Percentiles rank a stretch among this genome's conserved stretches.
These are phyloP conservation scores for Minunthozetes semirufus DNA, from an alignment of 2,888 invertebrate genomes.

Conservation along the genomic window DNA sequence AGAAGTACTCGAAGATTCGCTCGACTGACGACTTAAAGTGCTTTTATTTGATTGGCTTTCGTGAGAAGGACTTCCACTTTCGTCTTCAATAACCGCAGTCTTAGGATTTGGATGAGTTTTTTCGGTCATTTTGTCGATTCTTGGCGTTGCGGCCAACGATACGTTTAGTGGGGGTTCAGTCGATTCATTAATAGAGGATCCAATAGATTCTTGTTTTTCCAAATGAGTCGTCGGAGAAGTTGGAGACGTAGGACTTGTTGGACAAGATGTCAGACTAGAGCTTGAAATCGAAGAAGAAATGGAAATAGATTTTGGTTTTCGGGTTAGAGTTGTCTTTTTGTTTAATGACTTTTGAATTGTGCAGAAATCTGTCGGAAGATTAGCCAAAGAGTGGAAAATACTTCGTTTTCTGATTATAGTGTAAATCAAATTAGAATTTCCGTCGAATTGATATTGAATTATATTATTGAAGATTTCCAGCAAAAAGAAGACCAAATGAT, in stretches of 20 bases:
- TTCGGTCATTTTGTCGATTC: slow-evolving; percentile 45
- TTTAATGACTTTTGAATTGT: slow-evolving; percentile 70
- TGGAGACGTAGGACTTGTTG: neutral
- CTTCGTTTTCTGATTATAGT: slow-evolving; percentile 97
- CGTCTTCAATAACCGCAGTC: neutral
- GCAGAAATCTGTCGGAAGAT: slow-evolving; percentile 84
- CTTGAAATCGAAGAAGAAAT: neutral
- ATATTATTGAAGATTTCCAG: slow-evolving; percentile 99
- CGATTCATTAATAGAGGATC: slow-evolving; percentile 48
- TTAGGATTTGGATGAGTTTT: slow-evolving; percentile 37
- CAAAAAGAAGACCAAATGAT: slow-evolving; percentile 95
- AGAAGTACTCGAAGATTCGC: slow-evolving; percentile 30
- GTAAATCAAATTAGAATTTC: slow-evolving; percentile 96
- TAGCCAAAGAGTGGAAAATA: slow-evolving; percentile 95
- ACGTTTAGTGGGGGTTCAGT: slow-evolving; percentile 58
- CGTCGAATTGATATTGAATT: slow-evolving; percentile 98
- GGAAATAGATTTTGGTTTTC: slow-evolving; percentile 2
- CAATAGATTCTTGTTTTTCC: slow-evolving; percentile 43
- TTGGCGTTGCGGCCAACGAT: slow-evolving; percentile 82
- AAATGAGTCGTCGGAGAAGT: neutral
- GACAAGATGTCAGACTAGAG: slow-evolving; percentile 18
- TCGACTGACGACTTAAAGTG: slow-evolving; percentile 34
- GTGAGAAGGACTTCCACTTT: neutral
- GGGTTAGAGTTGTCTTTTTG: slow-evolving; percentile 36
- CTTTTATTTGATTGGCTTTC: neutral